Evolutionary conservation across 1,140 invertebrate species (phyloP), one percentile per base, ranked within the genome.

Genomic region (Cyphomyrmex costatus): DNA sequence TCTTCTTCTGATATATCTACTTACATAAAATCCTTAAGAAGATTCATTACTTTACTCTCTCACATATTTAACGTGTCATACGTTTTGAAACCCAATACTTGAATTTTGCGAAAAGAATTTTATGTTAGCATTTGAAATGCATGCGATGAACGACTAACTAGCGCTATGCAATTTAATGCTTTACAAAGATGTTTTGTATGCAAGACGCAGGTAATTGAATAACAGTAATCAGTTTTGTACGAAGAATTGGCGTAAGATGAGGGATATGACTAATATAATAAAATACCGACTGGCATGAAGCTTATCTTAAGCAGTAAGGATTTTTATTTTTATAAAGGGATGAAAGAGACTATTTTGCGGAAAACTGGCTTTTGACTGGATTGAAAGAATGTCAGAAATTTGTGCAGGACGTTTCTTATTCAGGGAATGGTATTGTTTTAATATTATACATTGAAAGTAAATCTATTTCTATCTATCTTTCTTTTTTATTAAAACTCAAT

Each of bases 111-210:
- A 46, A 58, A 71, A 82, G 68, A 24, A 7, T 49, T 49, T 53
- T 61, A 42, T 74, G 79, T 73, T 53, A 82, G 66, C 79, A 83
- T 74, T 83, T 83, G 74, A 82, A 73, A 74, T 83, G 79, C 68
- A 83, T 60, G 53, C 36, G 36, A 73, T 53, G 74, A 83, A 24
- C 53, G 3, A 53, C 4, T n/a, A 53, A 30, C 63, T n/a, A 56
- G 33, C 6, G 36, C 56, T 33, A 56, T 42, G 65, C 79, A 83
- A 74, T 83, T 74, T 83, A 74, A 74, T 83, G 70, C 27, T 16
- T 24, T 4, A 21, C 36, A 60, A 83, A 74, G n/a, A 46, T 14
- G 60, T 60, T 58, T 60, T 36, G 12, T 83, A 83, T 60, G 53
- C 36, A 61, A 60, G 68, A 21, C 21, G 24, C 3, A 49, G 42